phyloP scores from a whole-genome alignment of 1,140 invertebrate genomes.

The Drosophila parabipectinata region DNA sequence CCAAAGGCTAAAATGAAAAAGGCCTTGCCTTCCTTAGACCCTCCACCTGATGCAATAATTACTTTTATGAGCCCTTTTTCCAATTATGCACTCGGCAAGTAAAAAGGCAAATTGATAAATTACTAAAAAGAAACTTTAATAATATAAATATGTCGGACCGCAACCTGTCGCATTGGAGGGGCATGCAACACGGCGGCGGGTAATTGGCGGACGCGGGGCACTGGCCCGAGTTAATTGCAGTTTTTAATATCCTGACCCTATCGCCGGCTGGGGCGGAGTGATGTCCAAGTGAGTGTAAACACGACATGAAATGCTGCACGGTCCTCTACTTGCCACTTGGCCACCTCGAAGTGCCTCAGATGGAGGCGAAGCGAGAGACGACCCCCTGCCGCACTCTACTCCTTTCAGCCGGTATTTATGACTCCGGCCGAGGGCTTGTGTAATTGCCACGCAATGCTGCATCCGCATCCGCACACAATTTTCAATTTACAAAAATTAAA shows the following conservation, averaged over 20 bases:
- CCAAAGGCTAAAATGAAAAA: not conserved
- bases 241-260: slow-evolving; percentile 68
- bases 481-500: slow-evolving; percentile 71
- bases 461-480: slow-evolving; percentile 67
- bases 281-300: slow-evolving; percentile 77
- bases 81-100: slow-evolving; percentile 27
- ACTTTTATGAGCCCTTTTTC: slow-evolving; percentile 23
- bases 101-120: slow-evolving; percentile 63
- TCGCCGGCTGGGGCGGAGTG: slow-evolving; percentile 30
- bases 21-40: too few species aligned
- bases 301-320: slow-evolving; percentile 73
- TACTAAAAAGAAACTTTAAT: slow-evolving; percentile 69
- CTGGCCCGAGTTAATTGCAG: slow-evolving; percentile 63
- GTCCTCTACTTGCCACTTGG: slow-evolving; percentile 58
- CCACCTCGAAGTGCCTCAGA: slow-evolving; percentile 22
- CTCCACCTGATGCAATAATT: slow-evolving; percentile 20
- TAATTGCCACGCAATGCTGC: slow-evolving; percentile 76
- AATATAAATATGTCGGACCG: slow-evolving; percentile 72
- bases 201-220: slow-evolving; percentile 49
- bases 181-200: slow-evolving; percentile 27
- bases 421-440: slow-evolving; percentile 43
- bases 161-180: slow-evolving; percentile 60
- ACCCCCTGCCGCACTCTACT: slow-evolving; percentile 49
- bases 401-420: slow-evolving; percentile 75
- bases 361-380: not conserved